phyloP scores from a whole-genome alignment of 2,797 vertebrate genomes.

The Semotilus atromaculatus region DNA sequence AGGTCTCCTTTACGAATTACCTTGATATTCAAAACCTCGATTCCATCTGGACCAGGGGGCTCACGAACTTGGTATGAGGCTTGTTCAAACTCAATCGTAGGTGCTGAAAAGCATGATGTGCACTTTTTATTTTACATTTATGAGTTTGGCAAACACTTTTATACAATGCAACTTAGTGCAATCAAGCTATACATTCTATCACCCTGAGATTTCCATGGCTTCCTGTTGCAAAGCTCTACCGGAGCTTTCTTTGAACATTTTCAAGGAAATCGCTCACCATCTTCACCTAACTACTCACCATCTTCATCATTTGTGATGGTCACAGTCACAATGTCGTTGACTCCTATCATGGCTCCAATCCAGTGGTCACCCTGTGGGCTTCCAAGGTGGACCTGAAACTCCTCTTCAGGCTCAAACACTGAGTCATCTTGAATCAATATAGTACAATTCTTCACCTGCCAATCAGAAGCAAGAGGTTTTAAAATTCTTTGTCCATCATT shows the following conservation, averaged over 20 bases:
- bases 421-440: constrained; percentile 90
- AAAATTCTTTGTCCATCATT: neutral
- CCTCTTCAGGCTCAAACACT: constrained; percentile 93
- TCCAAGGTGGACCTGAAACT: constrained; percentile 89
- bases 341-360: constrained; percentile 92
- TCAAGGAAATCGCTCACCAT: constrained; percentile 78
- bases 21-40: constrained; percentile 86
- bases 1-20: constrained; percentile 91
- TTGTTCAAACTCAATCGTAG: constrained; percentile 95
- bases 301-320: constrained; percentile 95
- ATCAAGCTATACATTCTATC: neutral
- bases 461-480: neutral
- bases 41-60: constrained; percentile 87
- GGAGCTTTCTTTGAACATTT: neutral
- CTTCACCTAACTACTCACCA: constrained; percentile 87
- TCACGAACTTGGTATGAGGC: constrained; percentile 91
- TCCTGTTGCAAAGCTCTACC: neutral
- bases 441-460: constrained; percentile 93
- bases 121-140: neutral
- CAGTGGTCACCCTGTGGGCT: constrained; percentile 92
- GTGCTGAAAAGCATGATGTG: constrained; percentile 76
- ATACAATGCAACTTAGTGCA: neutral
- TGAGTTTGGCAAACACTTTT: neutral
- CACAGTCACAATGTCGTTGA: constrained; percentile 81
- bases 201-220: neutral